These are phyloP conservation scores for Corythucha ciliata DNA, from an alignment of 2,888 invertebrate genomes.

Conservation along the genomic window DNA sequence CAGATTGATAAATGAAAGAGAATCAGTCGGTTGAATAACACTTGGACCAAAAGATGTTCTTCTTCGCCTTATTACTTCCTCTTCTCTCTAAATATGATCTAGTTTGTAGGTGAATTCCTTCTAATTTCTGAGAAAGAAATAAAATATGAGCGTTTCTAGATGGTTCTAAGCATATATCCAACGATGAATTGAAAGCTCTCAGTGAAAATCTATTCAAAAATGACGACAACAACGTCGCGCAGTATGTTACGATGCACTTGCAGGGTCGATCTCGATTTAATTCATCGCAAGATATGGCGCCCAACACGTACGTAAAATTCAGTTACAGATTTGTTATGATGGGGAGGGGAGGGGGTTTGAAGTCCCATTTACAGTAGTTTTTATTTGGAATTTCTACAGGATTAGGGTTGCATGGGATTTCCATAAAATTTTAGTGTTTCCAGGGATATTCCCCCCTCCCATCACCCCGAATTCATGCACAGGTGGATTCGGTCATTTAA, in stretches of 20 bases:
- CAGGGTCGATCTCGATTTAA: conserved; percentile 66
- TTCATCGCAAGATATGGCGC: conserved; percentile 60
- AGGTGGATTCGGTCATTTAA: too few species aligned
- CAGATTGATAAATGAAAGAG: too few species aligned
- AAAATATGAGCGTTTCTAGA: too few species aligned
- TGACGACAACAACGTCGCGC: conserved; percentile 64
- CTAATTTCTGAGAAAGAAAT: too few species aligned
- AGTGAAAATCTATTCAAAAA: conserved; percentile 62
- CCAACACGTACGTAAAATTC: conserved; percentile 59
- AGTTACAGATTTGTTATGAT: not conserved
- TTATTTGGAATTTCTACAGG: conserved; percentile 1
- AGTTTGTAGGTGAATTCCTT: too few species aligned
- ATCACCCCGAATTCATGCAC: too few species aligned
- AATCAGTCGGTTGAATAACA: too few species aligned
- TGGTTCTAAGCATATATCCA: too few species aligned
- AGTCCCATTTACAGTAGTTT: not conserved
- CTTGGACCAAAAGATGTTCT: too few species aligned
- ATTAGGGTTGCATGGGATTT: conserved; percentile 1
- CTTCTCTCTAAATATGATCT: too few species aligned
- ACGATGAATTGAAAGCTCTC: conserved; percentile 56
- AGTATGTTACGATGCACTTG: conserved; percentile 57
- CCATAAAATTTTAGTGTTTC: not conserved
- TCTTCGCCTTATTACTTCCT: too few species aligned
- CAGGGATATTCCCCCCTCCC: too few species aligned
- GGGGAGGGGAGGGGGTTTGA: not conserved